Evolutionary conservation across 2,888 invertebrate genomes (phyloP), one percentile per base, ranked within the genome.

Genomic region (Caenorhabditis sp.): DNA sequence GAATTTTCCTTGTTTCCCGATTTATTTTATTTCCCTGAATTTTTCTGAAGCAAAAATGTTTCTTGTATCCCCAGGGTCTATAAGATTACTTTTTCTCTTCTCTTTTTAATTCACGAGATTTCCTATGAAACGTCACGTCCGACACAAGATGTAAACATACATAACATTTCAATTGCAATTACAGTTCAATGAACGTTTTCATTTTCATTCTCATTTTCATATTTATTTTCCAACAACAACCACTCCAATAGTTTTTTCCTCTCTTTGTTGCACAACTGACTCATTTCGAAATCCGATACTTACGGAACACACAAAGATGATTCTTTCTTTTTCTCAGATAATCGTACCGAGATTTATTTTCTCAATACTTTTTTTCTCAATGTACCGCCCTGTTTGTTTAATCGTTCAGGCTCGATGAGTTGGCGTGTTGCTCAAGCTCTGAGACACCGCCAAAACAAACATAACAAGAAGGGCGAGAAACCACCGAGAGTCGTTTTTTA

Each of bases 361-460:
- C 32, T n/a, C 32, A 32, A 32, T 32, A 53, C 44, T 44, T 56
- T 72, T 72, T 72, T 65, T 64, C 35, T 44, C 15, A 6, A n/a
- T n/a, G n/a, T n/a, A n/a, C n/a, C 40, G 18, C n/a, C 62, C 47
- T 76, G 61, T 76, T 76, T 67, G 64, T 60, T 60, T 28, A 44
- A 67, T 76, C 76, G 76, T 67, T 67, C 67, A 65, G 56, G 65
- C 58, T 65, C 65, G 53, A 67, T 76, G 60, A 76, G 61, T 61
- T 37, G 37, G 47, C 61, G 44, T 61, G 47, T 61, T 61, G 44
- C 47, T 28, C 35, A 11, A 22, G 32, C 35, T 15, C 58, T n/a
- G 9, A 60, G 76, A 65, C 65, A 40, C 74, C 58, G 65, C 50
- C 58, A 65, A 67, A 74, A 74, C 60, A 74, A 74, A 74, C 40